Percentiles rank a stretch among this genome's conserved stretches.
These are phyloP conservation scores for Poicephalus gulielmi DNA, from an alignment of 2,113 vertebrate species.

Conservation along the genomic window DNA sequence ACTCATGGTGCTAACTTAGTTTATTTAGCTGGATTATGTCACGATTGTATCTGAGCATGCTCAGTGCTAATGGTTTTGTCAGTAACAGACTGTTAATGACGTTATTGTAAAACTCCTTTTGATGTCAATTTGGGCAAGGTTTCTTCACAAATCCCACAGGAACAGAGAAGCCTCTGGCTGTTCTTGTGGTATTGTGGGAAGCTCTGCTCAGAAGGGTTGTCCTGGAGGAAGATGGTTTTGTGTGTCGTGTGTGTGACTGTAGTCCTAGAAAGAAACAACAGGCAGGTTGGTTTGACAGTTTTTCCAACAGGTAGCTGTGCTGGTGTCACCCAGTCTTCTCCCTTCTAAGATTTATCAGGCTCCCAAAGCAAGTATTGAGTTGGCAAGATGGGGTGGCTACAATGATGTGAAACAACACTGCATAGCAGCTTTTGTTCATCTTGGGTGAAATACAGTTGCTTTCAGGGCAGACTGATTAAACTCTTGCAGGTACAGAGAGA, in stretches of 20 bases:
- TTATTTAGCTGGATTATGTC: not conserved
- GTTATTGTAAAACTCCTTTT: not conserved
- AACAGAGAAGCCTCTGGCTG: not conserved
- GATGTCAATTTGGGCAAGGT: not conserved
- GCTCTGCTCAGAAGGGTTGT: not conserved
- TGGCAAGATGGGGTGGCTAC: not conserved
- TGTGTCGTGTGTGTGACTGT: not conserved
- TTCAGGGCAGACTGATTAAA: not conserved
- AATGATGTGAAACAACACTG: not conserved
- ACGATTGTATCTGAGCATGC: not conserved
- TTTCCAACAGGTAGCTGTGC: not conserved
- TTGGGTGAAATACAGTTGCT: not conserved
- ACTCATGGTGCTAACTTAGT: not conserved
- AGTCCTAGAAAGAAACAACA: not conserved
- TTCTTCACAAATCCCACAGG: not conserved
- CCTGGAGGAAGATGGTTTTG: not conserved
- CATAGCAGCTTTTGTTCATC: not conserved
- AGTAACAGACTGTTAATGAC: not conserved
- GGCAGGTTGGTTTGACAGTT: not conserved
- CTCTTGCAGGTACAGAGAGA: not conserved
- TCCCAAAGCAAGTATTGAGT: not conserved
- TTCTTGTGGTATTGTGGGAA: not conserved
- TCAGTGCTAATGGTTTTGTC: not conserved
- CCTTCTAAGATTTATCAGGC: not conserved
- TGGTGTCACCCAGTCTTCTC: not conserved